phyloP scores from a whole-genome alignment of 2,113 vertebrate genomes.

The Ailuropoda melanoleuca region DNA sequence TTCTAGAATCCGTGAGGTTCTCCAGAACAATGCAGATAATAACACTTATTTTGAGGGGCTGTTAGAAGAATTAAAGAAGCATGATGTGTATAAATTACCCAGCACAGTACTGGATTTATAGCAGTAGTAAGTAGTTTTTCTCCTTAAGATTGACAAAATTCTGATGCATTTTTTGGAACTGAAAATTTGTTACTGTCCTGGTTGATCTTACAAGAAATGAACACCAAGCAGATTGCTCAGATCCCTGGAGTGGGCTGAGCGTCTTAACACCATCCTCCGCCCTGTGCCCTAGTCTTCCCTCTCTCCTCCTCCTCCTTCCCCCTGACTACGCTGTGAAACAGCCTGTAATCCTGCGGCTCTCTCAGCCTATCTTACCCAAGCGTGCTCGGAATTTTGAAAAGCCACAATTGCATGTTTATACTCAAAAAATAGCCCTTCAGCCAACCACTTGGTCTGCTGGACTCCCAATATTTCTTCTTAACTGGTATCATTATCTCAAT shows the following conservation, averaged over 20 bases:
- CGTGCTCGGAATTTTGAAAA: constrained; percentile 9
- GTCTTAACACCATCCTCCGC: not conserved
- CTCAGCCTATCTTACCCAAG: not conserved
- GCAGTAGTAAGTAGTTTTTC: not conserved
- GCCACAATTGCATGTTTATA: not conserved
- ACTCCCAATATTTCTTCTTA: constrained; percentile 35
- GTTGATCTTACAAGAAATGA: not conserved
- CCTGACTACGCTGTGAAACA: not conserved
- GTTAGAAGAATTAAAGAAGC: constrained; percentile 3
- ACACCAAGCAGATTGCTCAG: not conserved
- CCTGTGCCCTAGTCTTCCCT: not conserved
- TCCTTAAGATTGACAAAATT: not conserved
- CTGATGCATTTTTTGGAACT: not conserved
- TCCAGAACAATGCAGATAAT: not conserved
- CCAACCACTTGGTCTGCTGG: not conserved
- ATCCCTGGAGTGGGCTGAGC: not conserved
- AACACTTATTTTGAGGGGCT: not conserved
- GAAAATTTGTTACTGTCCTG: not conserved
- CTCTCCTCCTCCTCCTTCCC: not conserved
- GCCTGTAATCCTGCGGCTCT: not conserved
- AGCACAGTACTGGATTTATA: not conserved
- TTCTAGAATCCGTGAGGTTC: not conserved
- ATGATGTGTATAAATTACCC: not conserved
- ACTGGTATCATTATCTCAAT: constrained; percentile 13
- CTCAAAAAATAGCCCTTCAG: not conserved